phyloP scores from a whole-genome alignment of 2,888 invertebrate species.

The Noctua comes region DNA sequence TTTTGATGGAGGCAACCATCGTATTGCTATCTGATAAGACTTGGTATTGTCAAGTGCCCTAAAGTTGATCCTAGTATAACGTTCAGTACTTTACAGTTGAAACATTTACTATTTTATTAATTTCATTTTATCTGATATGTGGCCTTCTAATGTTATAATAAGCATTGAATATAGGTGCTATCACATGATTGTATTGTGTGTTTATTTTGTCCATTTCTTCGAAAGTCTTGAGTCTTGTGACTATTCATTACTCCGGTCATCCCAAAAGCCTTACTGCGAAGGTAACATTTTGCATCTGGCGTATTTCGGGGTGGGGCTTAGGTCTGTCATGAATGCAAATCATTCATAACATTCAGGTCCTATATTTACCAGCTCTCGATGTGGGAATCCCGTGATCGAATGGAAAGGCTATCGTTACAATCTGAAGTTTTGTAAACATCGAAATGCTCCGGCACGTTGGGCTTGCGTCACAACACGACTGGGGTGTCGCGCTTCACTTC shows the following conservation, averaged over 20 bases:
- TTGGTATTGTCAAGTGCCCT: too few species aligned
- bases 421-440: conserved; percentile 18
- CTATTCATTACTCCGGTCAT: too few species aligned
- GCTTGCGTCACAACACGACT: conserved; percentile 39
- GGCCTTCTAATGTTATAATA: conserved; percentile 40
- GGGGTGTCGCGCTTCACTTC: conserved; percentile 39
- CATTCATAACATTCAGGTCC: conserved; percentile 28
- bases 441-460: conserved; percentile 22
- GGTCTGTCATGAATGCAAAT: too few species aligned
- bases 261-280: too few species aligned
- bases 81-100: background rate
- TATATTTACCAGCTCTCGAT: conserved; percentile 39
- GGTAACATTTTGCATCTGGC: too few species aligned
- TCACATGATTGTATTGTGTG: background rate
- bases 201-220: background rate
- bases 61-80: background rate
- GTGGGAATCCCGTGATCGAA: conserved; percentile 69
- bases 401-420: conserved; percentile 60
- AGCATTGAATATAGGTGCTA: conserved; percentile 35
- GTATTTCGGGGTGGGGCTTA: too few species aligned
- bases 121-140: conserved; percentile 47
- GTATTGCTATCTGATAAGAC: too few species aligned
- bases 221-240: too few species aligned
- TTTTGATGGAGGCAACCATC: too few species aligned
- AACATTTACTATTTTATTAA: background rate